Evolutionary conservation across 2,113 vertebrate genomes (phyloP).

Genomic region (Cryptomyrus ogoouensis): DNA sequence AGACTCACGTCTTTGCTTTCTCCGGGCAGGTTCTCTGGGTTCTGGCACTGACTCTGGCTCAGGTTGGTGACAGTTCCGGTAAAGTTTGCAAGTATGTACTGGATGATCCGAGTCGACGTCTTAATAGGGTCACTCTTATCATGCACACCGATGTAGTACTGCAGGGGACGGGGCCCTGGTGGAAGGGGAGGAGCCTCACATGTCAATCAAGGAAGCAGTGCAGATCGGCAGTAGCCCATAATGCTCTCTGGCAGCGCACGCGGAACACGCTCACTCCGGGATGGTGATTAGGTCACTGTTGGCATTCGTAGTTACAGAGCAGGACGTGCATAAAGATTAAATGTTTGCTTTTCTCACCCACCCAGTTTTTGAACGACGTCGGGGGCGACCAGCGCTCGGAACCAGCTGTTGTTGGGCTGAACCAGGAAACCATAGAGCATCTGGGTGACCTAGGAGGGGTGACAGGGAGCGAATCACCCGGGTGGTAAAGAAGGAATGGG

Average conservation of each 20-base stretch:
- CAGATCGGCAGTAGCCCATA: neutral
- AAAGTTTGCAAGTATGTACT: slow-evolving; percentile 78
- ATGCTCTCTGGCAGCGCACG: neutral
- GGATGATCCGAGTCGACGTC: slow-evolving; percentile 65
- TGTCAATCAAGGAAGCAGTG: neutral
- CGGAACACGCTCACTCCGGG: neutral
- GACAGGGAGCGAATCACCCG: neutral
- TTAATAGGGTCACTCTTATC: slow-evolving; percentile 48
- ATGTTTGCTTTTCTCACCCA: slow-evolving; percentile 46
- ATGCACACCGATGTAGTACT: slow-evolving; percentile 75
- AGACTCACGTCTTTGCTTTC: slow-evolving; percentile 64
- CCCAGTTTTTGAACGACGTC: slow-evolving; percentile 60
- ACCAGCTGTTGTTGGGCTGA: slow-evolving; percentile 83
- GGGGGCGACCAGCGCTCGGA: slow-evolving; percentile 69
- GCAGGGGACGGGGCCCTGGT: slow-evolving; percentile 63
- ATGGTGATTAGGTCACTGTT: neutral
- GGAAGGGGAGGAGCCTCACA: neutral
- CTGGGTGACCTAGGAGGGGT: slow-evolving; percentile 65
- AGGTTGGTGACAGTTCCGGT: slow-evolving; percentile 63
- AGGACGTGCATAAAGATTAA: neutral
- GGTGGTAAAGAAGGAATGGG: neutral
- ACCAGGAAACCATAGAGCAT: slow-evolving; percentile 83
- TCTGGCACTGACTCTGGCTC: slow-evolving; percentile 73
- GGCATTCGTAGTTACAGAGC: neutral
- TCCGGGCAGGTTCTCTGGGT: slow-evolving; percentile 51